Evolutionary conservation across 2,888 invertebrate species (phyloP), one percentile per base, ranked within the genome.

Genomic region (Siphlonurus alternatus): DNA sequence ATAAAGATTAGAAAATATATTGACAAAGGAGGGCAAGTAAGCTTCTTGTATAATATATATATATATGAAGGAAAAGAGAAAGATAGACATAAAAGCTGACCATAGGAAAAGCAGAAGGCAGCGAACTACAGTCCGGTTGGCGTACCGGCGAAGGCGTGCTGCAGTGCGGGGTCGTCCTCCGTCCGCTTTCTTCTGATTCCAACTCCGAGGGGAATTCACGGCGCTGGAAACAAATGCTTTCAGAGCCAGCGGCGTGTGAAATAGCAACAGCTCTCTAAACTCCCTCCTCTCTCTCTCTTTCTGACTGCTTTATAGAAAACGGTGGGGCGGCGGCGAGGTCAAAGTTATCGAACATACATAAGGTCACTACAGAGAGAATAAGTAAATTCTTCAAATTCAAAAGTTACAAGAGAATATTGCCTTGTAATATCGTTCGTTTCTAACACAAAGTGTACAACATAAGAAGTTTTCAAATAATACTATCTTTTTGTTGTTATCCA

Each of bases 161-260:
- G n/a, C n/a, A n/a, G n/a, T n/a, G n/a, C n/a, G n/a, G n/a, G n/a
- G n/a, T 38, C 38, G 5, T 15, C 15, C 38, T 38, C 15, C 15
- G 7, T 38, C 38, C 15, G 38, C 38, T 15, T 38, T 38, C 38
- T 38, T 38, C 38, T 38, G 38, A 38, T 38, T 38, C 38, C 38
- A 22, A 56, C 19, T 56, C 22, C 20, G 22, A 56, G 20, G 56
- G 56, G 56, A 56, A 56, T 56, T 22, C 56, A 56, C 5, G 5
- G n/a, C 56, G 56, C 15, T 22, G 56, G 56, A 56, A 56, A 56
- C 56, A 56, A 56, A 56, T 56, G 56, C 56, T 56, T 56, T 56
- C 56, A 56, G 56, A 56, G n/a, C 22, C n/a, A 56, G 19, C 56
- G 20, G 56, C 56, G 56, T 56, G 56, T 56, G 56, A 56, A 56